These are phyloP conservation scores for Teleiodes luculella DNA, from an alignment of 2,888 invertebrate genomes.

Conservation along the genomic window DNA sequence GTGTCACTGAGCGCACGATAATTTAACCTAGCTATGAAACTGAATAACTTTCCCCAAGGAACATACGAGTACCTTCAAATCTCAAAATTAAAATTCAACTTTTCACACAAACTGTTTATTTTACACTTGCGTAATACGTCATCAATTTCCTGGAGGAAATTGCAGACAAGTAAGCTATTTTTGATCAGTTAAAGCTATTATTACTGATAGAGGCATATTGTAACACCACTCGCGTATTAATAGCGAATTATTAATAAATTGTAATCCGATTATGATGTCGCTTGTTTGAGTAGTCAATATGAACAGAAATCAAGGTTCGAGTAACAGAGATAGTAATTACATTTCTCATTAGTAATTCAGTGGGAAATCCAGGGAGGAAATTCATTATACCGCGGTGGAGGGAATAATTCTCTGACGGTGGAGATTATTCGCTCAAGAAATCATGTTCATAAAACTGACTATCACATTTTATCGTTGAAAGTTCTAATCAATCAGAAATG, in stretches of 20 bases:
- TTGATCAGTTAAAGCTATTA: too few species aligned
- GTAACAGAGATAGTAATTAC: background rate
- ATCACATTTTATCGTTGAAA: conserved; percentile 23
- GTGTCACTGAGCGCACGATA: too few species aligned
- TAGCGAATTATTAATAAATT: background rate
- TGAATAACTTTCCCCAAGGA: too few species aligned
- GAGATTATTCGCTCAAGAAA: conserved; percentile 12
- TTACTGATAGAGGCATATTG: background rate
- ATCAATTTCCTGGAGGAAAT: too few species aligned
- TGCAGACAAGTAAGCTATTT: too few species aligned
- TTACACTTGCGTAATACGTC: too few species aligned
- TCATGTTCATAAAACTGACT: conserved; percentile 33
- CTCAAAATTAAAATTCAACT: too few species aligned
- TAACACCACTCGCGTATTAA: background rate
- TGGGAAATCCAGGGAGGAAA: background rate
- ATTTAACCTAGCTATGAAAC: too few species aligned
- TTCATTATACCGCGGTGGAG: background rate
- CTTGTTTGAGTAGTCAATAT: background rate
- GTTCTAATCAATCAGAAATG: background rate
- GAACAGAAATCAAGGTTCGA: background rate
- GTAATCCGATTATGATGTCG: conserved; percentile 1
- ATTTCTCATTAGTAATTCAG: conserved; percentile 9
- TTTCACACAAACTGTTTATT: too few species aligned
- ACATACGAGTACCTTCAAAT: too few species aligned
- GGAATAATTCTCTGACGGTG: background rate